phyloP scores from a whole-genome alignment of 2,113 vertebrate genomes.

The Bettongia penicillata region DNA sequence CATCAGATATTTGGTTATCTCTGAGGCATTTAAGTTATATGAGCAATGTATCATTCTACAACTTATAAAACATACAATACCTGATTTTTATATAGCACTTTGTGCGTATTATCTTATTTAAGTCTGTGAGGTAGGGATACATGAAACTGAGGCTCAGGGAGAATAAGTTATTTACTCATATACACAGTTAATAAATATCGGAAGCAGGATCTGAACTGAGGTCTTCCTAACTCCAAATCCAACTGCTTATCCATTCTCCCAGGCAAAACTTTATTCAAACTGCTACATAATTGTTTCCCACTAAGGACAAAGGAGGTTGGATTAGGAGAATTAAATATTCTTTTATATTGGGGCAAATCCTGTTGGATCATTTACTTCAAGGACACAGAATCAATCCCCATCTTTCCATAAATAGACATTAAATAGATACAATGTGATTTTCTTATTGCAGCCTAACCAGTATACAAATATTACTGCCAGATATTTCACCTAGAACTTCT shows the following conservation, averaged over 20 bases:
- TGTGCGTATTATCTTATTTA: background rate
- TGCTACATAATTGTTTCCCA: background rate
- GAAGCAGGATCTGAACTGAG: background rate
- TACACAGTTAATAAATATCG: background rate
- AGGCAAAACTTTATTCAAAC: background rate
- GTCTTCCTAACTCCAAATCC: background rate
- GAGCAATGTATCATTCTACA: no score
- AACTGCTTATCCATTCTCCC: background rate
- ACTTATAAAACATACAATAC: background rate
- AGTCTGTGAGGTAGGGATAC: background rate
- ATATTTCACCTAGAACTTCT: slow-evolving; percentile 1
- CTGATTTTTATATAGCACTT: background rate
- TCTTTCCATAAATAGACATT: slow-evolving; percentile 65
- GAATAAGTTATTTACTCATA: background rate
- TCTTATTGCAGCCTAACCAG: background rate
- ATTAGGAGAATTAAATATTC: background rate
- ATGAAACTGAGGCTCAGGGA: background rate
- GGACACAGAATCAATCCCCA: background rate
- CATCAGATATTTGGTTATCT: no score
- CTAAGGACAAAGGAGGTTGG: background rate
- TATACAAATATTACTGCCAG: background rate
- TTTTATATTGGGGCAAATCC: background rate
- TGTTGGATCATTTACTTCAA: background rate
- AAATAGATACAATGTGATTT: slow-evolving; percentile 21
- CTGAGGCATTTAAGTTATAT: no score